Evolutionary conservation across 2,797 vertebrate genomes (phyloP), one percentile per base, ranked within the genome.

Genomic region (Phrynocephalus forsythii): DNA sequence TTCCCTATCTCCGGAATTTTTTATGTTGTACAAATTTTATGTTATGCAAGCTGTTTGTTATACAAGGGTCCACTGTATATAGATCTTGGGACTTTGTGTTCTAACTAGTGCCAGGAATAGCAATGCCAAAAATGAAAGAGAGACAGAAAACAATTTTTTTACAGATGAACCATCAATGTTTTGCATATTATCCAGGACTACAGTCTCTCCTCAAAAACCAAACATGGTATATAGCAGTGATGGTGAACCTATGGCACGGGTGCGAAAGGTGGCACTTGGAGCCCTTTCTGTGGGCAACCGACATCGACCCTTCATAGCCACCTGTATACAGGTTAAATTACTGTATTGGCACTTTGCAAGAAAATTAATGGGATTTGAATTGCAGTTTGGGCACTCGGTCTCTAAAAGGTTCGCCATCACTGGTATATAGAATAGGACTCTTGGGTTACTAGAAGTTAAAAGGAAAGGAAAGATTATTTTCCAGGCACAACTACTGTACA

Each of bases 51-150:
- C 33, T 33, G 33, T 33, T 33, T 33, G 33, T 33, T 33, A 33
- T 33, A 33, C 33, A 33, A 33, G 33, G 33, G 33, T 33, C 33
- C 33, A 33, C 33, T 33, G 33, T 33, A n/a, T 18, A 76, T 30
- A 84, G 13, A 22, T 38, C 56, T 66, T 84, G 56, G 38, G 28
- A 80, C 38, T 76, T 75, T 84, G 56, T 84, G n/a, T 75, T 73
- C 28, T 68, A 67, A 52, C 11, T n/a, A 26, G 30, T 50, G 28
- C 52, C 76, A 79, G 8, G 78, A 66, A 22, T 60, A 22, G 4
- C 66, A 30, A 30, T 48, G 72, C 33, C 69, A 80, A 72, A 82
- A 76, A 72, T 33, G 48, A 82, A 11, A 76, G 22, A 50, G 33
- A 63, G 38, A 71, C 30, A 80, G 20, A 79, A 66, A 56, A 63